Base-by-base conservation (phyloP, 1,140 invertebrate genomes). In the Plectrocnemia conspersa region DNA sequence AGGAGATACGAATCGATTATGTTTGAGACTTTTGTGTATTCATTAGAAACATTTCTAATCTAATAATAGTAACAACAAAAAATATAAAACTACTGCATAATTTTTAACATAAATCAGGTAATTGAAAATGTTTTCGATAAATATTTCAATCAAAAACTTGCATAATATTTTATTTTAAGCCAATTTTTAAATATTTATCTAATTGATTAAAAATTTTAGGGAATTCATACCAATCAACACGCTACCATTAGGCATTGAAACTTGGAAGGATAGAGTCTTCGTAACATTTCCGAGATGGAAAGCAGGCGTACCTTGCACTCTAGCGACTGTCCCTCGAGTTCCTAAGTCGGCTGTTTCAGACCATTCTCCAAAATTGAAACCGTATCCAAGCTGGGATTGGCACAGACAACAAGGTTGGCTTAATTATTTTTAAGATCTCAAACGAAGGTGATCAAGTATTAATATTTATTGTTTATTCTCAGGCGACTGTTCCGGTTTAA, bases 211-310 rank as follows among this genome's bases (percentile, higher is more conserved):
- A n/a, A 19, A 11, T 69, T 74, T 22, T 61, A 80, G 78, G 0
- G 76, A 79, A 18, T 89, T 80, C 59, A 74, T 86, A 7, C 79
- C 82, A 0, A 78, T 80, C 55, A 89, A 89, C 64, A 84, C 82
- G 63, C 64, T 89, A 15, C 86, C 87, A 0, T 66, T 89, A 23
- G 87, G 86, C 1, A 63, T 89, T 2, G 86, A 88, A 58, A 69
- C 84, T 2, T 81, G 79, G 72, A 71, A 74, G 2, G 75, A 84
- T 21, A 78, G 81, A 27, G 66, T 88, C 2, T 89, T 83, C 59
- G 70, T 89, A 1, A 82, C 84, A 10, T 67, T 86, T 38, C 85
- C 80, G 64, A 92, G 83, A 65, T 97, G 80, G 94, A 93, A 82
- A 70, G 81, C 65, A 65, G 90, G 83, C 46, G 80, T 84, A 50